phyloP scores from a whole-genome alignment of 2,113 vertebrate species.

The Notothenia rossii region DNA sequence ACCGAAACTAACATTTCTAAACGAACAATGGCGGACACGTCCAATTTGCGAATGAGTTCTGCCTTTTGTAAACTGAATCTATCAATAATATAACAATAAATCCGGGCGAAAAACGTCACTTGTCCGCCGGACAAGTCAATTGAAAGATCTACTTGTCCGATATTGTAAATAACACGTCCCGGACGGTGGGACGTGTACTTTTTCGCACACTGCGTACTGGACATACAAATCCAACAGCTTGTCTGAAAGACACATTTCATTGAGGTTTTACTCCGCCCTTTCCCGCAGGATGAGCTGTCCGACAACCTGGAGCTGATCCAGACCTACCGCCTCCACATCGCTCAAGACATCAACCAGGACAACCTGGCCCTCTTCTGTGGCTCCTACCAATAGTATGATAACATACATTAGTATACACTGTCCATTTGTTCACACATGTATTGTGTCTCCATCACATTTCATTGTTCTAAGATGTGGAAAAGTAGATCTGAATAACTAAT shows the following conservation, averaged over 20 bases:
- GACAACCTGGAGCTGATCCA: constrained; percentile 96
- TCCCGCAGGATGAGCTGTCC: constrained; percentile 92
- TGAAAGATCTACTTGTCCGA: too few species aligned
- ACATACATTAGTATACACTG: not conserved
- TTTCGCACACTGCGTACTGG: too few species aligned
- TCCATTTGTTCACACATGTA: too few species aligned
- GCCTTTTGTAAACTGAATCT: too few species aligned
- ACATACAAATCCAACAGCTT: not conserved
- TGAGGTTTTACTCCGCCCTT: not conserved
- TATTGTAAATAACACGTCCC: too few species aligned
- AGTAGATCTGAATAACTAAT: not conserved
- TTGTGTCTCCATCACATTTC: not conserved
- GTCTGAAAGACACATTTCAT: not conserved
- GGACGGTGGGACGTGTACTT: too few species aligned
- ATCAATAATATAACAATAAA: too few species aligned
- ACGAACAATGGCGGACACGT: too few species aligned
- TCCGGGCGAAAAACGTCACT: too few species aligned
- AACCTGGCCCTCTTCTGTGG: constrained; percentile 95
- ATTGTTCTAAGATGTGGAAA: not conserved
- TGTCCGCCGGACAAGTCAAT: too few species aligned
- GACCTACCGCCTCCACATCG: constrained; percentile 95
- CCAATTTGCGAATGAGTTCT: too few species aligned
- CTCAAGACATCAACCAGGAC: constrained; percentile 97
- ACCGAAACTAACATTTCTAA: too few species aligned
- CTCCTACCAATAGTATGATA: constrained; percentile 92